A percentile compares a stretch with the other conserved stretches of the same genome.
phyloP scores from a whole-genome alignment of 2,113 vertebrate species.

The Corvus cornix region DNA sequence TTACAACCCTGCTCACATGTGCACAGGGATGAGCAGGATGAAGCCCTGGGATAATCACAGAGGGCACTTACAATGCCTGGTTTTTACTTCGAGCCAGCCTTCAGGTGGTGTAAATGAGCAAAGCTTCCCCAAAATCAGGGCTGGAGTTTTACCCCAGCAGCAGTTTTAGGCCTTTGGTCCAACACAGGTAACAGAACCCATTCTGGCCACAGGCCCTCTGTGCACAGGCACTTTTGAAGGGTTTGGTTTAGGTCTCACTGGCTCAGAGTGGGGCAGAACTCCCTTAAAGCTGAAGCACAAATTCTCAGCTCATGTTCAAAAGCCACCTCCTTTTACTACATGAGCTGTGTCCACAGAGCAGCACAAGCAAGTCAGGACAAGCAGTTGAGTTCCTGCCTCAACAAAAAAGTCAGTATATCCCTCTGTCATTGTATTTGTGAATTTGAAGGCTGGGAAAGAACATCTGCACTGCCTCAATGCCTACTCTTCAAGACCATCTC shows the following conservation, averaged over 20 bases:
- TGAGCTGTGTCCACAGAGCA: neutral
- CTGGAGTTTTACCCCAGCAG: neutral
- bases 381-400: neutral
- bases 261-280: accelerated
- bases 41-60: neutral
- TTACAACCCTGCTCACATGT: neutral
- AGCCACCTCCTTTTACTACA: neutral
- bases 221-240: neutral
- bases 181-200: neutral
- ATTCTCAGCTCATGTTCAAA: neutral
- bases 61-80: neutral
- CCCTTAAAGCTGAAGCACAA: neutral
- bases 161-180: neutral
- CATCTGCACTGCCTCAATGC: neutral
- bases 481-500: neutral
- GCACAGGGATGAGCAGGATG: neutral
- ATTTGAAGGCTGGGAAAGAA: neutral
- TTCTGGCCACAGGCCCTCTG: no score
- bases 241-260: neutral
- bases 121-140: neutral
- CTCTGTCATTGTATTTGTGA: neutral
- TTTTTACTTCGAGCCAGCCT: neutral
- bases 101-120: neutral
- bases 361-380: neutral
- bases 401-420: neutral